These are phyloP conservation scores for Agrilus biguttatus DNA, from an alignment of 2,888 invertebrate species.

Conservation along the genomic window DNA sequence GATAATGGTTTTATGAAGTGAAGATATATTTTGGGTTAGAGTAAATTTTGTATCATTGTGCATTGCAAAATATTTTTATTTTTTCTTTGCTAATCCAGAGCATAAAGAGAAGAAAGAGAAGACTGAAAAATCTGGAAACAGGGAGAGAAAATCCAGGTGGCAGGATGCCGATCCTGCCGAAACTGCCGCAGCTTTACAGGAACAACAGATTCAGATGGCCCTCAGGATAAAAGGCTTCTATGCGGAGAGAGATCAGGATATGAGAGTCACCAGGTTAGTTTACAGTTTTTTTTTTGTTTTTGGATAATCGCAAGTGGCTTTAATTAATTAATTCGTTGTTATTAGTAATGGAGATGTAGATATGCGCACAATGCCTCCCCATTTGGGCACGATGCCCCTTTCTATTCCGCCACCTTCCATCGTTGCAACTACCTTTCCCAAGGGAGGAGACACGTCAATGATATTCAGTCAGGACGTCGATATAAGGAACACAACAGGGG, in stretches of 20 bases:
- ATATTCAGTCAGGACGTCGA: constrained; percentile 13
- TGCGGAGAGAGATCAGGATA: constrained; percentile 26
- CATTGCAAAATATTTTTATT: neutral
- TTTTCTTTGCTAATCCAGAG: neutral
- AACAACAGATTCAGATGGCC: constrained; percentile 10
- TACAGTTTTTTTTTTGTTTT: no score
- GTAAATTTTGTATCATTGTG: neutral
- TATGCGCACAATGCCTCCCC: constrained; percentile 27
- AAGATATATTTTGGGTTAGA: no score
- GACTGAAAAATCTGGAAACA: constrained; percentile 13
- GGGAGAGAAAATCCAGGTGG: constrained; percentile 27
- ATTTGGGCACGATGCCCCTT: constrained; percentile 8
- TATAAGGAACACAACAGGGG: constrained; percentile 14
- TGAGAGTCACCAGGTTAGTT: constrained; percentile 25
- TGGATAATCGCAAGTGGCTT: no score
- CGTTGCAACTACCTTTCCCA: no score
- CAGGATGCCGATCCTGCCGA: constrained; percentile 23
- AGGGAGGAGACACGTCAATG: neutral
- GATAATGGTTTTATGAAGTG: no score
- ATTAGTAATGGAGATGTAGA: constrained; percentile 31
- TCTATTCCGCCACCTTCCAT: constrained; percentile 1
- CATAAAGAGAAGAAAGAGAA: constrained; percentile 12
- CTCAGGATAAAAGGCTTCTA: constrained; percentile 20
- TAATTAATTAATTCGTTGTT: constrained; percentile 3
- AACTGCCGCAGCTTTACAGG: constrained; percentile 10